Percentiles rank a stretch among this genome's conserved stretches.
Evolutionary conservation across 2,888 invertebrate species (phyloP).

Genomic region (Papilio protenor): DNA sequence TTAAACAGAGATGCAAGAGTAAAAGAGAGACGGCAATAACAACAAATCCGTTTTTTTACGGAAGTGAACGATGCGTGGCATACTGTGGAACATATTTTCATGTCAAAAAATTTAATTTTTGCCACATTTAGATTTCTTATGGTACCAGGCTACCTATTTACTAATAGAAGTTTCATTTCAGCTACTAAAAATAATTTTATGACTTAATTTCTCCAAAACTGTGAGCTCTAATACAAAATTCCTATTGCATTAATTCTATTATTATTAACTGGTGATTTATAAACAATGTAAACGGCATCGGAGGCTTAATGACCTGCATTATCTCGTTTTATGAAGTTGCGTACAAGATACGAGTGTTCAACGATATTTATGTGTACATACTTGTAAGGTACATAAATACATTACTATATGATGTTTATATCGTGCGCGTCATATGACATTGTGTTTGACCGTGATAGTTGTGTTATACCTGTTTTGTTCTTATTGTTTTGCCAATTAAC

Average conservation of each 20-base stretch:
- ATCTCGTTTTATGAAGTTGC: constrained; percentile 33
- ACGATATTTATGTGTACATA: neutral
- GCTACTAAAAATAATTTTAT: neutral
- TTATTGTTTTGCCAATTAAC: constrained; percentile 37
- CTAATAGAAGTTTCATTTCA: neutral
- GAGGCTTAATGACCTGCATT: constrained; percentile 32
- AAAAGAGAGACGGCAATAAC: constrained; percentile 70
- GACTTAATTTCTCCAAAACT: neutral
- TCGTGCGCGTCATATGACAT: constrained; percentile 34
- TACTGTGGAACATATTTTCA: neutral
- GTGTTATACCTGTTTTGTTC: constrained; percentile 19
- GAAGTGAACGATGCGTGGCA: neutral
- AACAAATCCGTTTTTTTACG: constrained; percentile 66
- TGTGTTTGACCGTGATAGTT: constrained; percentile 34
- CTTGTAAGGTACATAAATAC: neutral
- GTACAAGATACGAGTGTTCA: constrained; percentile 25
- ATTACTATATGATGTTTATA: constrained; percentile 7
- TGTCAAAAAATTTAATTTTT: neutral
- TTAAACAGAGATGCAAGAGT: constrained; percentile 57
- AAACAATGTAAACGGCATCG: neutral
- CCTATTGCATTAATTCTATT: neutral
- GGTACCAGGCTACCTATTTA: too few species aligned
- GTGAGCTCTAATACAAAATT: neutral
- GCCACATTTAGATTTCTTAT: neutral
- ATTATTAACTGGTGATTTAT: neutral